Base-by-base conservation (phyloP, 2,113 vertebrate genomes). In the Saguinus imperator region DNA sequence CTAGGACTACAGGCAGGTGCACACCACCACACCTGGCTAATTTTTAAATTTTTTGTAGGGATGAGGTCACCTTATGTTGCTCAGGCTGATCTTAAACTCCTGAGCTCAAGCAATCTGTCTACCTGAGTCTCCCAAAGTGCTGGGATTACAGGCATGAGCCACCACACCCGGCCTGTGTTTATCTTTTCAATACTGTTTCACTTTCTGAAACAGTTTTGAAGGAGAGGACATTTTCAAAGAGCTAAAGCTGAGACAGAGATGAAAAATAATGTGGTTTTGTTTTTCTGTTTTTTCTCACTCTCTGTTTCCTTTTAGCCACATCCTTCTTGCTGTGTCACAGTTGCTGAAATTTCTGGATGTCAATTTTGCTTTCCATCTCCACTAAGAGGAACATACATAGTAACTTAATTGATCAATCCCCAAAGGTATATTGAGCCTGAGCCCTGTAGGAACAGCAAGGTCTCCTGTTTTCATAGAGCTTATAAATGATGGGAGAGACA, bases 121-220 rank as follows among this genome's bases (percentile, higher is more conserved):
- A 64, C 61, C 61, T 64, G 27, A 64, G 61, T 29, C 27, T 64
- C 61, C 27, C 61, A 64, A 64, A 64, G 27, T 64, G 61, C 61
- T 32, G 61, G 12, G 61, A 64, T 64, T 64, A 64, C 61, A 64
- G 61, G 61, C 2, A 13, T 64, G 61, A 64, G 61, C 61, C 27
- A 29, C 61, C 61, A 64, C 61, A 29, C 27, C 27, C 6, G 2
- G 61, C 21, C 89, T 70, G 55, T 25, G 3, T 37, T 73, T 52
- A 45, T 58, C 37, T 23, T 20, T 13, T 83, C 52, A 45, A 11
- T 25, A 43, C 20, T 57, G 57, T 61, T 57, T 72, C 68, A 76
- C 25, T 96, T 93, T 95, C 77, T 77, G 86, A 90, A 96, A 66
- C 16, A 17, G 52, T 17, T 17, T 52, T 52, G 43, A 87, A 83